These are phyloP conservation scores for Megalurothrips usitatus DNA, from an alignment of 2,888 invertebrate species.

Conservation along the genomic window DNA sequence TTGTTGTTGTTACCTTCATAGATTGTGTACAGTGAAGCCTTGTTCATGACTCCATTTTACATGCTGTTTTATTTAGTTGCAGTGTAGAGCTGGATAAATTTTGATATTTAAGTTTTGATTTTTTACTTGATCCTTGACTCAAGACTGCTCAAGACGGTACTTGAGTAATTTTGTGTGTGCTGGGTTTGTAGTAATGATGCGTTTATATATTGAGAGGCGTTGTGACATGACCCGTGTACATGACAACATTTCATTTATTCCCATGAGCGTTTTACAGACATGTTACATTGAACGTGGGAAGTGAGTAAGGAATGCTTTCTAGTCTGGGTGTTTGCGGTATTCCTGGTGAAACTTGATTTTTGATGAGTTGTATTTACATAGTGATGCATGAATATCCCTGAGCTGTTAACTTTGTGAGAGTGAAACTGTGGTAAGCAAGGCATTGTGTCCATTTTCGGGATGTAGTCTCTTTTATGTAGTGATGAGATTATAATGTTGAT, in stretches of 20 bases:
- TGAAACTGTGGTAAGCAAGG: neutral
- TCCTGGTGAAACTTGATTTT: neutral
- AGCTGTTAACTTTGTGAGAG: neutral
- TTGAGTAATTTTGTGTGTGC: too few species aligned
- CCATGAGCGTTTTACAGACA: conserved; percentile 5
- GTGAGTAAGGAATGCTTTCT: neutral
- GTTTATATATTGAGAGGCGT: neutral
- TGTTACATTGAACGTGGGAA: neutral
- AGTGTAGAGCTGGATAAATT: neutral
- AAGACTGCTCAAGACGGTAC: too few species aligned
- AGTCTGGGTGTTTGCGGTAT: neutral
- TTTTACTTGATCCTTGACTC: neutral
- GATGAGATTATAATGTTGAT: too few species aligned
- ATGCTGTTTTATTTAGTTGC: neutral
- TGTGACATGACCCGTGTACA: neutral
- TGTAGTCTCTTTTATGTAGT: too few species aligned
- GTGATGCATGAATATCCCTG: neutral
- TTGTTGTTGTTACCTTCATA: too few species aligned
- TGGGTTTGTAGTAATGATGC: too few species aligned
- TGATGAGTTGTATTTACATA: neutral
- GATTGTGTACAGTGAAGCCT: too few species aligned
- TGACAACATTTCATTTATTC: conserved; percentile 18
- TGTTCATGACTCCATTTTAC: neutral
- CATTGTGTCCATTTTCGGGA: too few species aligned
- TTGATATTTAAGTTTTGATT: neutral